phyloP scores from a whole-genome alignment of 1,140 invertebrate species.

The Nasonia giraulti region DNA sequence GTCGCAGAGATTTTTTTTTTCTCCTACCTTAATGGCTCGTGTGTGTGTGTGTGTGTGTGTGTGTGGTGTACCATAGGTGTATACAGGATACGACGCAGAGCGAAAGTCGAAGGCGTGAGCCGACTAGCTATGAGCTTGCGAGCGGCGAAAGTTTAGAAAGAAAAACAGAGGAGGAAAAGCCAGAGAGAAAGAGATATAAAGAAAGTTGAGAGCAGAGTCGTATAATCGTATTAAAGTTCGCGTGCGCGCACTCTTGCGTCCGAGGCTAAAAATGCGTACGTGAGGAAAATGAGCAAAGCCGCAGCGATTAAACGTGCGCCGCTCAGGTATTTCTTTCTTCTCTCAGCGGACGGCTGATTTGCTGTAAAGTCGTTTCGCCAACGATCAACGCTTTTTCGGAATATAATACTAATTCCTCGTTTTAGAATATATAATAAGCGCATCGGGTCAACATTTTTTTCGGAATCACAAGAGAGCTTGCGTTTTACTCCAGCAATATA shows the following conservation, averaged over 20 bases:
- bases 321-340: no score
- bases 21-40: neutral
- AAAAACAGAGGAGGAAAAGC: neutral
- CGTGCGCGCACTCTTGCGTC: neutral
- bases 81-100: neutral
- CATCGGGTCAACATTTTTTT: no score
- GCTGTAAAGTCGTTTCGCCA: no score
- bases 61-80: neutral
- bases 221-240: conserved; percentile 1
- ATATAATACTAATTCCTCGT: no score
- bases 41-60: no score
- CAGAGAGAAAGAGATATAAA: neutral
- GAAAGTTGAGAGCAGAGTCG: neutral
- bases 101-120: neutral
- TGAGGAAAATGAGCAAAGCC: neutral
- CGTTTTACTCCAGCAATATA: no score
- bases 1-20: neutral
- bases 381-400: no score
- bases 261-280: neutral
- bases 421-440: no score
- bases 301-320: no score
- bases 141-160: neutral
- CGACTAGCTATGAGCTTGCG: neutral
- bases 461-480: no score
- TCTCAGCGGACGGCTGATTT: no score